Evolutionary conservation across 2,113 vertebrate species (phyloP).

Genomic region (Spea bombifrons): DNA sequence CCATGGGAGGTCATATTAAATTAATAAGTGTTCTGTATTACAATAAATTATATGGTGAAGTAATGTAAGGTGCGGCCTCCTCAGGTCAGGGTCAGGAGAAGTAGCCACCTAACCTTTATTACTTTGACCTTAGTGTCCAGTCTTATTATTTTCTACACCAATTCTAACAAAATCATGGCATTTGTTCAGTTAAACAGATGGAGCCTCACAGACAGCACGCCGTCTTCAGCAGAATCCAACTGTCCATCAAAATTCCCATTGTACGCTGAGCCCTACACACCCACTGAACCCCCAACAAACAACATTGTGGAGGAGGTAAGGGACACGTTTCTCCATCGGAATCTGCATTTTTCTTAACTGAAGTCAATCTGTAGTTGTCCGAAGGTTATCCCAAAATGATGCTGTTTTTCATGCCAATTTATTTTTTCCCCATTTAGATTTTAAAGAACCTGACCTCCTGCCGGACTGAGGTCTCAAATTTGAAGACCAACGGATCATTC

Average conservation of each 20-base stretch:
- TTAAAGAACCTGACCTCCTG: conserved; percentile 23
- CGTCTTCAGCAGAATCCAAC: conserved; percentile 6
- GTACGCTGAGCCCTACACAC: conserved; percentile 72
- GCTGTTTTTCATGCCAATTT: too few relatives aligned
- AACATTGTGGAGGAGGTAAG: conserved; percentile 57
- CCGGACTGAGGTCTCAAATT: conserved; percentile 53
- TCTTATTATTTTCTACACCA: too few relatives aligned
- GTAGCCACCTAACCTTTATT: too few relatives aligned
- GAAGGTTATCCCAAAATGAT: too few relatives aligned
- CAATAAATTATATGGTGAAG: too few relatives aligned
- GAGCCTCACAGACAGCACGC: conserved; percentile 58
- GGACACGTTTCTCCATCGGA: neutral
- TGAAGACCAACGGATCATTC: conserved; percentile 48
- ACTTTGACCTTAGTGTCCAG: too few relatives aligned
- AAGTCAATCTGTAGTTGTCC: too few relatives aligned
- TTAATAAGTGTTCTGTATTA: too few relatives aligned
- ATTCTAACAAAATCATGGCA: neutral
- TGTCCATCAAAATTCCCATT: conserved; percentile 66
- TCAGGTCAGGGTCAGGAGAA: too few relatives aligned
- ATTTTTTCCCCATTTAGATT: conserved; percentile 4
- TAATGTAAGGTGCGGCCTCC: too few relatives aligned
- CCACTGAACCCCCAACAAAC: conserved; percentile 55
- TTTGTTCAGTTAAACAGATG: conserved; percentile 68
- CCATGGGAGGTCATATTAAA: too few relatives aligned
- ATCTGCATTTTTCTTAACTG: too few relatives aligned